Evolutionary conservation across 30 jellyfish, hydroid and myxozoan species (phyloP), one percentile per base, ranked within the genome.

Genomic region (Aurelia sp.): DNA sequence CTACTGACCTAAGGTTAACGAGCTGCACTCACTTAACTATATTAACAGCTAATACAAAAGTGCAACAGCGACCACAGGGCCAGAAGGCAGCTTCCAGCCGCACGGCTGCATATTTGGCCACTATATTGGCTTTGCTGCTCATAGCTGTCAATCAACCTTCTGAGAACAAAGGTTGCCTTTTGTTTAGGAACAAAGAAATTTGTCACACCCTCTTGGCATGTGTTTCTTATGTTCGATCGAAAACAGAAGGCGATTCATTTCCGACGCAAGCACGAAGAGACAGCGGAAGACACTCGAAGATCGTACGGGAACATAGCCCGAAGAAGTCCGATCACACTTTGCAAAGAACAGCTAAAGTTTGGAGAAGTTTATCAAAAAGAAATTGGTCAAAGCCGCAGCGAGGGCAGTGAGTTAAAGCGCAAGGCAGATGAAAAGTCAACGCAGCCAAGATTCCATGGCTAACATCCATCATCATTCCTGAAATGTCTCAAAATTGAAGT

Each of bases 121-220:
- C 55, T 44, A 12, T 44, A 44, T 44, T 44, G 55, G 55, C 55
- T 44, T 44, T 15, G 16, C 8, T 44, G 55, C 55, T 44, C 55
- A 44, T 44, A 69, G 20, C 63, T 69, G 89, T 78, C 89, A 78
- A 78, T 78, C 89, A 78, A 60, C 18, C 27, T 22, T 47, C 55
- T 59, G 19, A 18, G 41, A 72, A 58, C 71, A 40, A 69, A 82
- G 53, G 60, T 63, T 63, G 50, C 61, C 84, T 61, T 72, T 84
- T 72, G 93, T 81, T 33, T 13, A 55, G 20, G 69, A 55, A 81
- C 91, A 81, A 81, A 72, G 71, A 80, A 61, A 53, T 61, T 73
- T 51, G 88, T 76, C 93, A 76, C 93, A 84, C 93, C 93, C 93
- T 35, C 78, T 83, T 77, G 88, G 90, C 82, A 67, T 21, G 88